Evolutionary conservation across 2,797 vertebrate species (phyloP), one percentile per base, ranked within the genome.

Genomic region (Chaenodraco wilsoni): DNA sequence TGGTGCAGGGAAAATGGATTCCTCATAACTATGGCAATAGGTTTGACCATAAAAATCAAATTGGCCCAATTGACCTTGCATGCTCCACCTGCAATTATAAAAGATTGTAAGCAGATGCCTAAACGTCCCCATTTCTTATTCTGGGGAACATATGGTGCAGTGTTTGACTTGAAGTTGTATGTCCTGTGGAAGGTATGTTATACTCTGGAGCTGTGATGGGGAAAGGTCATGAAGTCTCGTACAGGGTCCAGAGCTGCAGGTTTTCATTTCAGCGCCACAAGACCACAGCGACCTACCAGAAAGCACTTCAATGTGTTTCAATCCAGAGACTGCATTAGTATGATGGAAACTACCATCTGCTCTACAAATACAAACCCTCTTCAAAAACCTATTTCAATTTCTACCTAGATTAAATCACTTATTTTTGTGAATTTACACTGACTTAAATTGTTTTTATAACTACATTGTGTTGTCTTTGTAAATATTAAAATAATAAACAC

Each of bases 51-150:
- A 91, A 94, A 90, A 96, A 95, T 94, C 90, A 93, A 97, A 97
- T 96, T 96, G 96, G 94, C 88, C 94, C 95, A 96, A 95, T 96
- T 97, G 97, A 98, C 97, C 97, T 96, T 95, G 91, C 91, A 92
- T 91, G 94, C 94, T 95, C 94, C 94, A 94, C 93, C 95, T 95
- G 95, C 96, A 98, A 97, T 97, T 97, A 95, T 95, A 91, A 94
- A 85, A 86, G 95, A 98, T 98, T 97, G 96, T 96, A 96, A 97
- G 96, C 97, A 98, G 97, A 98, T 98, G 97, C 94, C 90, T 87
- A 90, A 90, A 93, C 72, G 55, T 83, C 88, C 90, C 92, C 87
- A 84, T 92, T 94, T 95, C 93, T 94, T 95, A 94, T 94, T 93
- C 89, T 84, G 84, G 84, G 54, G 84, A 95, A 94, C 96, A 96